These are phyloP conservation scores for Yponomeuta malinellus DNA, from an alignment of 2,888 invertebrate species.

Conservation along the genomic window DNA sequence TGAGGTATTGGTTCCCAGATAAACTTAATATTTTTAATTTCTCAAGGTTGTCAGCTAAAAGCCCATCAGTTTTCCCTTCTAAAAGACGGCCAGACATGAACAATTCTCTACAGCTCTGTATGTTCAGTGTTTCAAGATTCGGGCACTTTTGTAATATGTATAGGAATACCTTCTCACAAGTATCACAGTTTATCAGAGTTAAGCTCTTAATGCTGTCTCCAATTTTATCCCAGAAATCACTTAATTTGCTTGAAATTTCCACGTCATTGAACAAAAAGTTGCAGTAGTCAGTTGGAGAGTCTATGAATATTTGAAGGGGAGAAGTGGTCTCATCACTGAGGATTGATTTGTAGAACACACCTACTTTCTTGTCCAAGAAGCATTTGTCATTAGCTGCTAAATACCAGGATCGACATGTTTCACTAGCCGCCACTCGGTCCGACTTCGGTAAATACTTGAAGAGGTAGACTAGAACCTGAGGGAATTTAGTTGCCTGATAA, in stretches of 20 bases:
- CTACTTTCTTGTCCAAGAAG: constrained; percentile 69
- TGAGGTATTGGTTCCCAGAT: constrained; percentile 81
- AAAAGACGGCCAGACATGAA: constrained; percentile 84
- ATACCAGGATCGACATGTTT: constrained; percentile 80
- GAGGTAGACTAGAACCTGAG: constrained; percentile 79
- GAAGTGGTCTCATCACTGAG: constrained; percentile 55
- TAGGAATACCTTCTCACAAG: constrained; percentile 78
- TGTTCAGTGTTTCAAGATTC: constrained; percentile 74
- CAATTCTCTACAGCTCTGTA: constrained; percentile 80
- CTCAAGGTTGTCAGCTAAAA: constrained; percentile 58
- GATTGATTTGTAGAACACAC: constrained; percentile 61
- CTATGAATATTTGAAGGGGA: constrained; percentile 54
- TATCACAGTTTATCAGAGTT: constrained; percentile 76
- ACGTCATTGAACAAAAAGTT: constrained; percentile 74
- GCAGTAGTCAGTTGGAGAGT: constrained; percentile 56
- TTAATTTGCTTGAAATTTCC: constrained; percentile 66
- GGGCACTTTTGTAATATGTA: constrained; percentile 73
- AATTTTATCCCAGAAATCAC: constrained; percentile 74
- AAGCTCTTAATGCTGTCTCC: constrained; percentile 75
- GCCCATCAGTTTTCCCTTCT: constrained; percentile 75
- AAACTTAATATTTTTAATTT: constrained; percentile 77
- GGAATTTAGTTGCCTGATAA: constrained; percentile 20
- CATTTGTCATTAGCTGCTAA: constrained; percentile 79
- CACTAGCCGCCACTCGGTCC: constrained; percentile 79
- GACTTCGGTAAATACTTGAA: constrained; percentile 78